Evolutionary conservation across 2,888 invertebrate genomes (phyloP), one percentile per base, ranked within the genome.

Genomic region (Tetranychus piercei): DNA sequence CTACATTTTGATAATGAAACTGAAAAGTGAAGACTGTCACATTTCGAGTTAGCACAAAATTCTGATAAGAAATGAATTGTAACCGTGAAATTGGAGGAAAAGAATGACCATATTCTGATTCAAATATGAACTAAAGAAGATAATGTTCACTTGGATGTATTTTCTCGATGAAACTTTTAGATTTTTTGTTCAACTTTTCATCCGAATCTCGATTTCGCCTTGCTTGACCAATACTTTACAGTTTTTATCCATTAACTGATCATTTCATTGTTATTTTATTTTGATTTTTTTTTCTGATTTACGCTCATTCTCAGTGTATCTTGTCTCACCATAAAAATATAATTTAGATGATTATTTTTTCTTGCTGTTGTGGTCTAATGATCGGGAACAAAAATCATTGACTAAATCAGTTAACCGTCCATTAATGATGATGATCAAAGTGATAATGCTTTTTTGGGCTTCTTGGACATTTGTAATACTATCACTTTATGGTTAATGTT

Each of bases 261-360:
- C 55, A 55, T 55, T 55, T 55, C 55, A 55, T 55, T 55, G 55
- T 55, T 55, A 55, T 55, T 55, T 55, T 55, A 55, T 55, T 55
- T 55, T 55, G 55, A 55, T 55, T 55, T 55, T 55, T n/a, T 15
- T 55, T 15, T 2, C 55, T 55, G 3, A 15, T 55, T 15, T 6
- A 34, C 34, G 4, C 34, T 55, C 55, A 55, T 55, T 15, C 15
- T 55, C 55, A 6, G 55, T 34, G 34, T 55, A 15, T 9, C 15
- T 55, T 55, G 55, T 55, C 15, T 55, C 6, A 55, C 6, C 55
- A 55, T 55, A 15, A 55, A 55, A 55, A 55, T 55, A 55, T 55
- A 55, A 55, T 55, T 55, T 55, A 55, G 34, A 34, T 34, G 34
- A 34, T 34, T 34, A 34, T 34, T 34, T 34, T 34, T 34, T 34